Percentiles rank a stretch among this genome's conserved stretches.
Evolutionary conservation across 2,113 vertebrate species (phyloP).

Genomic region (Meleagris gallopavo): DNA sequence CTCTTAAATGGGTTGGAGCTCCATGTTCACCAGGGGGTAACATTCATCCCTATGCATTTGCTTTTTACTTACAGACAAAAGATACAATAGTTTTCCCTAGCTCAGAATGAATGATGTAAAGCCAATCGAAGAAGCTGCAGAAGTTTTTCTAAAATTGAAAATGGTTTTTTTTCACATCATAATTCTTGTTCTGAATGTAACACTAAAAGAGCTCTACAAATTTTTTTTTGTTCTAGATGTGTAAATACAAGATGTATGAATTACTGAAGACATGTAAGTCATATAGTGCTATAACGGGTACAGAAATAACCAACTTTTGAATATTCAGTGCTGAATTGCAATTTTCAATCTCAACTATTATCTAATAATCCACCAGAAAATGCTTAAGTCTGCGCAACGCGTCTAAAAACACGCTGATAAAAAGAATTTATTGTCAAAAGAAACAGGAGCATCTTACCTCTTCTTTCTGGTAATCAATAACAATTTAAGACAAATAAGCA

Average conservation of each 20-base stretch:
- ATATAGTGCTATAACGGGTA: neutral
- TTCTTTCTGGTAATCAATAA: neutral
- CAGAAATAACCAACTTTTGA: neutral
- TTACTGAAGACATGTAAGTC: neutral
- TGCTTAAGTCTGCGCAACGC: neutral
- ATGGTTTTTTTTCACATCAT: neutral
- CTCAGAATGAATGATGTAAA: constrained; percentile 34
- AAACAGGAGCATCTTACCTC: neutral
- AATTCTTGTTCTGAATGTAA: neutral
- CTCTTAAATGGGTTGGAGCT: constrained; percentile 25
- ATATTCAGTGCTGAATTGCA: neutral
- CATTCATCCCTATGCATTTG: constrained; percentile 27
- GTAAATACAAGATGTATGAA: neutral
- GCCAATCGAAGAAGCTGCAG: constrained; percentile 14
- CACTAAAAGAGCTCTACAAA: neutral
- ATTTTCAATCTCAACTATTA: neutral
- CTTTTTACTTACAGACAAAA: constrained; percentile 45
- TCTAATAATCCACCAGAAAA: neutral
- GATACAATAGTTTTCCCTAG: constrained; percentile 1
- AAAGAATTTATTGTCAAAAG: neutral
- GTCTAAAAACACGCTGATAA: neutral
- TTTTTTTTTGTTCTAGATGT: neutral
- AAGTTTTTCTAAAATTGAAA: constrained; percentile 22
- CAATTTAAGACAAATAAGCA: neutral
- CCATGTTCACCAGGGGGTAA: constrained; percentile 21